Conservation (phyloP, 2,888 invertebrate genomes). For the Caenorhabditis auriculariae region DNA sequence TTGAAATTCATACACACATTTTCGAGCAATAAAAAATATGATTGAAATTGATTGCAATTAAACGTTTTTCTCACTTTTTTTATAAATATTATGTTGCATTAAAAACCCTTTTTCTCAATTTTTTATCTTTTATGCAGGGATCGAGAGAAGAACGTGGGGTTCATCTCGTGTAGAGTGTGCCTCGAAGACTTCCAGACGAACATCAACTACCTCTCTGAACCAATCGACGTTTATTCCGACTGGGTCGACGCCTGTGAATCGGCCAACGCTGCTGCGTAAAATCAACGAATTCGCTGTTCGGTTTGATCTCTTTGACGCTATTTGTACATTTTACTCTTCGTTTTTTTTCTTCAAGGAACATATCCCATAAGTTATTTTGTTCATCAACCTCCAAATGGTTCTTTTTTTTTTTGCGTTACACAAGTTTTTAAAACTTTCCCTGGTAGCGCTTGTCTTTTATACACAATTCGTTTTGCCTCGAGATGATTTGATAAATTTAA, state of each 20-base stretch:
- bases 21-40: not conserved
- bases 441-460: no score
- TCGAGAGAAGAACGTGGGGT: slow-evolving; percentile 86
- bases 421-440: no score
- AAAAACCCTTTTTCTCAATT: not conserved
- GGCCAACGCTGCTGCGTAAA: slow-evolving; percentile 74
- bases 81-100: not conserved
- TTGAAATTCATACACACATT: not conserved
- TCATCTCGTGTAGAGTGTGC: slow-evolving; percentile 92
- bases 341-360: no score
- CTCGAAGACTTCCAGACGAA: slow-evolving; percentile 84
- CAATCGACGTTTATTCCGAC: slow-evolving; percentile 97
- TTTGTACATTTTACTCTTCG: no score
- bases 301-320: no score
- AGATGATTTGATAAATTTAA: no score
- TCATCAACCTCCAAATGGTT: no score
- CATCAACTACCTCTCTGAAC: slow-evolving; percentile 90
- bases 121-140: slow-evolving; percentile 73
- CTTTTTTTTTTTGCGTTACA: no score
- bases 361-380: no score
- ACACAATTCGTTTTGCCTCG: no score
- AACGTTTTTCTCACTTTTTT: no score
- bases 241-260: slow-evolving; percentile 99
- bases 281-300: no score
- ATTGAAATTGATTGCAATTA: not conserved